A percentile compares a stretch with the other conserved stretches of the same genome.
phyloP scores from a whole-genome alignment of 1,140 invertebrate genomes.

The Formica exsecta region DNA sequence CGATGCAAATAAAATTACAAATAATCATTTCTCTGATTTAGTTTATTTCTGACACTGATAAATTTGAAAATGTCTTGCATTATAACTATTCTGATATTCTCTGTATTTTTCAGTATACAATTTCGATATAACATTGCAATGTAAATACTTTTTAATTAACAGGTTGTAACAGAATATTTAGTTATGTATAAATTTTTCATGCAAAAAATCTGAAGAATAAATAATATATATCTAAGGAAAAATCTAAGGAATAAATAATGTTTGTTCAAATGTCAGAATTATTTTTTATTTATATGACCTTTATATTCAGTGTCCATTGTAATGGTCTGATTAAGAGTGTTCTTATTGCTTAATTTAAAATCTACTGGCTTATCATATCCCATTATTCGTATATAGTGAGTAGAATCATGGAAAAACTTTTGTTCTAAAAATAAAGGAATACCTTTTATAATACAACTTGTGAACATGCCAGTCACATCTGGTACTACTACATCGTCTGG shows the following conservation, averaged over 20 bases:
- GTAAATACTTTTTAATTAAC: constrained; percentile 81
- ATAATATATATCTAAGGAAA: constrained; percentile 2
- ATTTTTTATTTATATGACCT: constrained; percentile 48
- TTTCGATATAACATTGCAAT: constrained; percentile 53
- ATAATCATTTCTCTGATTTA: background rate
- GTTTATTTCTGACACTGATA: background rate
- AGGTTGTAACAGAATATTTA: constrained; percentile 55
- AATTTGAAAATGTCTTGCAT: background rate
- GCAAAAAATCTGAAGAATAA: constrained; percentile 47
- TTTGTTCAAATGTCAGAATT: constrained; percentile 41
- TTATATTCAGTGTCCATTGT: constrained; percentile 12
- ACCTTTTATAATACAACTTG: constrained; percentile 90
- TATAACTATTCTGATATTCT: constrained; percentile 21
- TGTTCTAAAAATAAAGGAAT: constrained; percentile 92
- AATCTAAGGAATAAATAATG: constrained; percentile 11
- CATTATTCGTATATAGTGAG: constrained; percentile 94
- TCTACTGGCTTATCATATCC: constrained; percentile 96
- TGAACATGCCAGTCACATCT: constrained; percentile 93
- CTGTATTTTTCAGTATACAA: constrained; percentile 33
- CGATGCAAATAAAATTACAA: background rate
- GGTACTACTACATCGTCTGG: constrained; percentile 92
- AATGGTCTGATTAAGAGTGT: background rate
- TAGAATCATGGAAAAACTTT: constrained; percentile 89
- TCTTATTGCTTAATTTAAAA: constrained; percentile 88
- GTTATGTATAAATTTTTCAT: constrained; percentile 61